A percentile compares a stretch with the other conserved stretches of the same genome.
Conservation (phyloP, 2,888 invertebrate genomes). For the Liopterus haemorrhoidalis region DNA sequence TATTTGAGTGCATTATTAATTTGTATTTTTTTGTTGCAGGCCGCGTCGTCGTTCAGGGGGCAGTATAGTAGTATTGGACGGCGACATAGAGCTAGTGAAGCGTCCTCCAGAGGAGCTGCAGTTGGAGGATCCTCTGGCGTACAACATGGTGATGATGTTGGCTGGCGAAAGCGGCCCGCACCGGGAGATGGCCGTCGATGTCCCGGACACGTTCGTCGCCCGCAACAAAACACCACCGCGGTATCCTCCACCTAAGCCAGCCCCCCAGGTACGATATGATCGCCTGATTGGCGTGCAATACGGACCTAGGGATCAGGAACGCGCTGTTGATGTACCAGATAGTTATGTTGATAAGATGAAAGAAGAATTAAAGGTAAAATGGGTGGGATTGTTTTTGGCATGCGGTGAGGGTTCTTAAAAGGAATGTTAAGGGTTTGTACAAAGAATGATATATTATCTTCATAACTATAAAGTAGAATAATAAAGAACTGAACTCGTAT, state of each 20-base stretch:
- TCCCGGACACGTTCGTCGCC: slow-evolving; percentile 89
- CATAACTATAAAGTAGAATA: no score
- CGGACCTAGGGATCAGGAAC: slow-evolving; percentile 50
- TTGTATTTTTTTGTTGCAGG: no score
- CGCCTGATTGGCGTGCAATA: slow-evolving; percentile 42
- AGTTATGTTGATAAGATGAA: slow-evolving; percentile 40
- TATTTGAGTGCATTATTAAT: no score
- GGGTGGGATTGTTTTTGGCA: neutral
- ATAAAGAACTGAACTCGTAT: no score
- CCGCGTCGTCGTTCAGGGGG: slow-evolving; percentile 72
- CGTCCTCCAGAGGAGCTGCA: slow-evolving; percentile 54
- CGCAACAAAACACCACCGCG: slow-evolving; percentile 86
- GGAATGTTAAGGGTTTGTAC: no score
- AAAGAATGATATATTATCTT: no score
- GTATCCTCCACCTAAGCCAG: slow-evolving; percentile 74
- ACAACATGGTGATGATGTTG: slow-evolving; percentile 77
- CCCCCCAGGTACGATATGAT: slow-evolving; percentile 44
- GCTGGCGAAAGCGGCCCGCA: slow-evolving; percentile 89
- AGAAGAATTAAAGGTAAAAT: slow-evolving; percentile 1
- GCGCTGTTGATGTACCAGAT: slow-evolving; percentile 86
- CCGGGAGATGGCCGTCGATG: slow-evolving; percentile 98
- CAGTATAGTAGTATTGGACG: slow-evolving; percentile 75
- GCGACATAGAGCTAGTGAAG: slow-evolving; percentile 57
- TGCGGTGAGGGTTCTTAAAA: no score
- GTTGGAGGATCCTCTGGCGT: slow-evolving; percentile 52